Evolutionary conservation across 1,140 invertebrate species (phyloP).

Genomic region (Trigoniulus corallinus): DNA sequence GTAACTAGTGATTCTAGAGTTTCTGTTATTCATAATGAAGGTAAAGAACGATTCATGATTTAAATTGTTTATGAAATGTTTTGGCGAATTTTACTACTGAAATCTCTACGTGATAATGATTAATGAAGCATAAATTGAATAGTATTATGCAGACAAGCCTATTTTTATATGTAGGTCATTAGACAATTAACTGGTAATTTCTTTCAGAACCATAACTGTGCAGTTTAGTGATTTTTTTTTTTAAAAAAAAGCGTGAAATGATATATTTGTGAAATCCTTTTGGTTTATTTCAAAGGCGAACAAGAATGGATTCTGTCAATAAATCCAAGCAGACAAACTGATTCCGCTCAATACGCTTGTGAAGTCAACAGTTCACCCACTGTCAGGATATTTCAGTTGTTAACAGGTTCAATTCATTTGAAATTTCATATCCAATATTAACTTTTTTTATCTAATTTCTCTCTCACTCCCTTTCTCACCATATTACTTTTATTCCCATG

Average conservation of each 20-base stretch:
- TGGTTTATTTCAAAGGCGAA: slow-evolving; percentile 33
- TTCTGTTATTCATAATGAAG: slow-evolving; percentile 49
- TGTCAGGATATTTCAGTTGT: slow-evolving; percentile 50
- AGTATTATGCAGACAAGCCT: too few species aligned
- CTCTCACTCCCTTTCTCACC: neutral
- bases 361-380: slow-evolving; percentile 64
- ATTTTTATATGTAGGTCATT: too few species aligned
- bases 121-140: too few species aligned
- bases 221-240: too few species aligned
- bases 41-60: slow-evolving; percentile 22
- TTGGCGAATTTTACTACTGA: neutral
- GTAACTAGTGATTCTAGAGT: slow-evolving; percentile 51
- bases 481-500: neutral
- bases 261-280: too few species aligned
- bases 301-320: slow-evolving; percentile 72
- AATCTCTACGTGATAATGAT: too few species aligned
- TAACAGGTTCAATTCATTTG: slow-evolving; percentile 50
- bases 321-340: slow-evolving; percentile 41
- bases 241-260: too few species aligned
- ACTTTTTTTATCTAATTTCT: too few species aligned
- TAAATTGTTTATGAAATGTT: slow-evolving; percentile 1
- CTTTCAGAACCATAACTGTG: too few species aligned
- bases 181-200: too few species aligned
- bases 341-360: slow-evolving; percentile 61
- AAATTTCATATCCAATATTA: too few species aligned